phyloP scores from a whole-genome alignment of 2,797 vertebrate genomes.

The Acanthurus leucopareius region DNA sequence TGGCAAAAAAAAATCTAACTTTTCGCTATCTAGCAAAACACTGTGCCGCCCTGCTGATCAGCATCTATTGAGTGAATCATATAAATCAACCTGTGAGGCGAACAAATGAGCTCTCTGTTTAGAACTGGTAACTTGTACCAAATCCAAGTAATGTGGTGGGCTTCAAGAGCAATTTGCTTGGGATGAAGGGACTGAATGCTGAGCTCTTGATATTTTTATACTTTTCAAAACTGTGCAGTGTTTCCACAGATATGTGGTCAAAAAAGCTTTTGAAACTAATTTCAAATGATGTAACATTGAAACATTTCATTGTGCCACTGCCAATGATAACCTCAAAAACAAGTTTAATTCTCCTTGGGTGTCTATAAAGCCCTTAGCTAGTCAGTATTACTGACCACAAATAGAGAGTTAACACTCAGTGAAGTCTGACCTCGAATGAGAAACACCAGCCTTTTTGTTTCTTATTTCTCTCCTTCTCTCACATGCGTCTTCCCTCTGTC shows the following conservation, averaged over 20 bases:
- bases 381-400: slow-evolving; percentile 20
- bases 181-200: not conserved
- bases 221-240: not conserved
- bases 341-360: slow-evolving; percentile 2
- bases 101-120: slow-evolving; percentile 15
- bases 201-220: slow-evolving; percentile 6
- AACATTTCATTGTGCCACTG: not conserved
- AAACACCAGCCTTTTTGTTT: slow-evolving; percentile 33
- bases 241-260: slow-evolving; percentile 17
- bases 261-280: slow-evolving; percentile 7
- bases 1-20: slow-evolving; percentile 42
- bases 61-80: slow-evolving; percentile 11
- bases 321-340: slow-evolving; percentile 32
- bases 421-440: slow-evolving; percentile 30
- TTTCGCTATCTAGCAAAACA: slow-evolving; percentile 19
- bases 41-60: slow-evolving; percentile 23
- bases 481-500: slow-evolving; percentile 18
- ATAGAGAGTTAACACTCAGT: slow-evolving; percentile 1
- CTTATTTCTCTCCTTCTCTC: slow-evolving; percentile 2
- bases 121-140: slow-evolving; percentile 8
- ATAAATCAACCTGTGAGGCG: slow-evolving; percentile 6
- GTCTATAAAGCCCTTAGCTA: not conserved
- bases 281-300: not conserved
- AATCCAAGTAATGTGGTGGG: not conserved
- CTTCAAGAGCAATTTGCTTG: not conserved